Conservation (phyloP, 2,113 vertebrate species). For the Eclectus roratus region DNA sequence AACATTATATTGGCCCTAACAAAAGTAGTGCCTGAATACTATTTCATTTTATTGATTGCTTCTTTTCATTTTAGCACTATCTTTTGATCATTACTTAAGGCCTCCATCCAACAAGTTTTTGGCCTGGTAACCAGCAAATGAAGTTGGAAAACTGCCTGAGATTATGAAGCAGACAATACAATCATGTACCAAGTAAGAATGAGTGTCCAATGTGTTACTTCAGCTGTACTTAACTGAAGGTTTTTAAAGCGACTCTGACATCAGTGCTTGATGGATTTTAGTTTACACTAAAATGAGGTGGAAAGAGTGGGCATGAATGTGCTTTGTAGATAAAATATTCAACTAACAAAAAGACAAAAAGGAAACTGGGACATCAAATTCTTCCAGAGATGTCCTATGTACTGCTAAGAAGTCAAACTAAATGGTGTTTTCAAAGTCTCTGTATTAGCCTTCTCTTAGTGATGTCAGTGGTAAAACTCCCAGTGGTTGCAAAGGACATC, state of each 20-base stretch:
- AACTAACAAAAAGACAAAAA: not conserved
- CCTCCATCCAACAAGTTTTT: not conserved
- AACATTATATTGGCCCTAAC: not conserved
- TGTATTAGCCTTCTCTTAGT: not conserved
- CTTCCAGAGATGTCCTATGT: not conserved
- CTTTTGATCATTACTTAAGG: not conserved
- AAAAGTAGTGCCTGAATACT: not conserved
- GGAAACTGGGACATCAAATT: not conserved
- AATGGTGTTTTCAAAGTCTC: not conserved
- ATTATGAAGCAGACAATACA: not conserved
- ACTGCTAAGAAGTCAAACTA: not conserved
- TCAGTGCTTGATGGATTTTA: not conserved
- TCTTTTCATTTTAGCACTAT: not conserved
- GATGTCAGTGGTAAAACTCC: slow-evolving; percentile 3
- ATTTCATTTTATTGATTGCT: not conserved
- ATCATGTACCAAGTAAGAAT: not conserved
- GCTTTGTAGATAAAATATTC: slow-evolving; percentile 5
- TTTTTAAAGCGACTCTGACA: not conserved
- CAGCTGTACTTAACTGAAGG: not conserved
- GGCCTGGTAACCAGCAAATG: not conserved
- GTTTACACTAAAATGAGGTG: not conserved
- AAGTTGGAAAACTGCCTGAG: not conserved
- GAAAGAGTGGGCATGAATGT: not conserved
- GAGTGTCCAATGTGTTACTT: not conserved
- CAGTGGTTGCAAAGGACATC: not conserved